A percentile compares a stretch with the other conserved stretches of the same genome.
Evolutionary conservation across 2,797 vertebrate species (phyloP).

Genomic region (Platalea minor): DNA sequence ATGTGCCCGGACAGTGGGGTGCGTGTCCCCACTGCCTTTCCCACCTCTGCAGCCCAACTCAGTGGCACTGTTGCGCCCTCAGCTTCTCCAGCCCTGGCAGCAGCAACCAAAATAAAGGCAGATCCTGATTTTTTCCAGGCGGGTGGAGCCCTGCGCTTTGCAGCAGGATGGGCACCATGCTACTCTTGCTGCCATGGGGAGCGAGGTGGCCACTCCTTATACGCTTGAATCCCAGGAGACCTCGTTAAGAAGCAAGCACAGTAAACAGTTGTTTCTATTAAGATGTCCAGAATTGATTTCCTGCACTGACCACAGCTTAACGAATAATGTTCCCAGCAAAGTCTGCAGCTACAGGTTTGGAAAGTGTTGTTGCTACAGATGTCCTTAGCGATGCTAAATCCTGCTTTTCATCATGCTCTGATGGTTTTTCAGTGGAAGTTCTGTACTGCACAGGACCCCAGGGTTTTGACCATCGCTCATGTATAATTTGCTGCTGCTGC

Average conservation of each 20-base stretch:
- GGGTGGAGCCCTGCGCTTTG: neutral
- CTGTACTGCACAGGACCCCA: neutral
- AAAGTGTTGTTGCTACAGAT: neutral
- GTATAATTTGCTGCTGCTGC: neutral
- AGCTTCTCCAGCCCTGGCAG: neutral
- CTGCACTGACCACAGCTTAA: neutral
- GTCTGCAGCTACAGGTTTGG: neutral
- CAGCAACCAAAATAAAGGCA: neutral
- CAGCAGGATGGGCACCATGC: too few species aligned
- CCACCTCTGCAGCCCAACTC: neutral
- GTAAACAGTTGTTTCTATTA: neutral
- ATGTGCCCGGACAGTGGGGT: rapidly evolving
- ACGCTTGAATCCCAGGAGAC: neutral
- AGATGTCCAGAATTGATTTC: neutral
- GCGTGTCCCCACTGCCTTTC: neutral
- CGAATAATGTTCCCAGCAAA: neutral
- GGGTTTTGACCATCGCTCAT: neutral
- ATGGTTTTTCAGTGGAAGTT: neutral
- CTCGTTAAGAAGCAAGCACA: neutral
- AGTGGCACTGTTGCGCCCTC: neutral
- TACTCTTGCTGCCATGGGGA: neutral
- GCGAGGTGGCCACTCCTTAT: neutral
- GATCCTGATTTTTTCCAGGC: neutral
- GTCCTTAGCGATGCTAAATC: neutral
- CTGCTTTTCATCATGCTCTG: neutral